Percentiles rank a stretch among this genome's conserved stretches.
These are phyloP conservation scores for Thera obeliscata DNA, from an alignment of 2,888 invertebrate genomes.

Conservation along the genomic window DNA sequence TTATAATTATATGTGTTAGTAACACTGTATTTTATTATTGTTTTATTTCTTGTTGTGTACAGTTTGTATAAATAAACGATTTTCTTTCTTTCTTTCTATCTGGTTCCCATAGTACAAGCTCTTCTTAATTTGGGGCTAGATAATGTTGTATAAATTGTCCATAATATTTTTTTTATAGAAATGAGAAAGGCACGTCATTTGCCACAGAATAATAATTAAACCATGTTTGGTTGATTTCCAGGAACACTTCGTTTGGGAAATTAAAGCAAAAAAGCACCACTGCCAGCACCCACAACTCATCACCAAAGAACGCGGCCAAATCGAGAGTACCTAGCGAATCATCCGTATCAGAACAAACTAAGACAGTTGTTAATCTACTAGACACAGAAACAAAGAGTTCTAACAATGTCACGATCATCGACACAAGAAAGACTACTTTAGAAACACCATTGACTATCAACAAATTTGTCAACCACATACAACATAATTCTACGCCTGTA, in stretches of 20 bases:
- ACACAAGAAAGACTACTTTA: constrained; percentile 47
- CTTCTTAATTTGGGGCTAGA: too few species aligned
- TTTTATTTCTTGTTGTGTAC: too few species aligned
- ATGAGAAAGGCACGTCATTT: too few species aligned
- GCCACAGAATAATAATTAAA: background rate
- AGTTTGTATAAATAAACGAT: too few species aligned
- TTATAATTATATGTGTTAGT: too few species aligned
- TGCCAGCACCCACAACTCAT: constrained; percentile 39
- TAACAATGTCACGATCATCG: constrained; percentile 55
- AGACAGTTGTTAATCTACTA: constrained; percentile 58
- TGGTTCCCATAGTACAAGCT: too few species aligned
- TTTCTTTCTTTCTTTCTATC: too few species aligned
- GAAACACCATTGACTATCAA: constrained; percentile 71
- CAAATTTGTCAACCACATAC: constrained; percentile 69
- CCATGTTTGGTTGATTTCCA: constrained; percentile 39
- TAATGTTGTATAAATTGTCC: background rate
- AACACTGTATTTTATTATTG: too few species aligned
- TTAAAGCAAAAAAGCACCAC: constrained; percentile 49
- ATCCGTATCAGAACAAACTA: constrained; percentile 34
- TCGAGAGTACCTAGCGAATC: constrained; percentile 36
- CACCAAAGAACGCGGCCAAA: constrained; percentile 42
- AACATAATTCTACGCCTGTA: constrained; percentile 73
- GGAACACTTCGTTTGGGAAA: constrained; percentile 58
- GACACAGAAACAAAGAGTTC: constrained; percentile 52
- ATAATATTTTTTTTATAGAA: background rate